Evolutionary conservation across 2,797 vertebrate species (phyloP).

Genomic region (Prunella strophiata): DNA sequence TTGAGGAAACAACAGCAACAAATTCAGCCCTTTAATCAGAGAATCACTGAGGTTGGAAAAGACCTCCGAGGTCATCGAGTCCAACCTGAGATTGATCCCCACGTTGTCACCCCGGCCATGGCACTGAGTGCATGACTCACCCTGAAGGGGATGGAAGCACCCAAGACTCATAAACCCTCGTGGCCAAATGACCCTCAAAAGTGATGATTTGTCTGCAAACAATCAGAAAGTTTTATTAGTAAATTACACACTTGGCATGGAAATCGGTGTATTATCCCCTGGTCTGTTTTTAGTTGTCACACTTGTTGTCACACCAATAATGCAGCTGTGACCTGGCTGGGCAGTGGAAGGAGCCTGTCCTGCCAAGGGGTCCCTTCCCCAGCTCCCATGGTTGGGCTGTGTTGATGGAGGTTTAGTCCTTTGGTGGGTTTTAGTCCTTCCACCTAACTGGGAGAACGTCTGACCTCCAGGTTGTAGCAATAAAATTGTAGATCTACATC

Average conservation of each 20-base stretch:
- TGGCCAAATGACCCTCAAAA: not conserved
- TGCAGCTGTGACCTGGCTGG: fast-evolving
- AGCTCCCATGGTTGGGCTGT: fast-evolving
- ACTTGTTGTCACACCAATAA: not conserved
- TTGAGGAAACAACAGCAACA: not conserved
- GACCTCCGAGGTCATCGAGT: not conserved
- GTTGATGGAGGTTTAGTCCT: not conserved
- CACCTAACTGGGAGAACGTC: not conserved
- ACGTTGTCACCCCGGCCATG: not conserved
- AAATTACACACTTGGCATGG: not conserved
- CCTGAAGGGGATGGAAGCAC: not conserved
- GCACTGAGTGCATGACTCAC: not conserved
- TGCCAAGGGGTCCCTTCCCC: not conserved
- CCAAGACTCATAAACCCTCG: not conserved
- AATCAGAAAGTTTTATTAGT: not conserved
- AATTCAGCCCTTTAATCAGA: not conserved
- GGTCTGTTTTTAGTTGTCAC: not conserved
- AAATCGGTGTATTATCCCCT: not conserved
- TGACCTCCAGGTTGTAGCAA: not conserved
- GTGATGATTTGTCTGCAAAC: not conserved
- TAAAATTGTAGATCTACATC: not conserved
- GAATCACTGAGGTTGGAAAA: not conserved
- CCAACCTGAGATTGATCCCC: not conserved
- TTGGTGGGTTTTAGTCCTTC: not conserved
- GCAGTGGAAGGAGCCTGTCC: not conserved